Evolutionary conservation across 2,888 invertebrate species (phyloP), one percentile per base, ranked within the genome.

Genomic region (Axea sp.): DNA sequence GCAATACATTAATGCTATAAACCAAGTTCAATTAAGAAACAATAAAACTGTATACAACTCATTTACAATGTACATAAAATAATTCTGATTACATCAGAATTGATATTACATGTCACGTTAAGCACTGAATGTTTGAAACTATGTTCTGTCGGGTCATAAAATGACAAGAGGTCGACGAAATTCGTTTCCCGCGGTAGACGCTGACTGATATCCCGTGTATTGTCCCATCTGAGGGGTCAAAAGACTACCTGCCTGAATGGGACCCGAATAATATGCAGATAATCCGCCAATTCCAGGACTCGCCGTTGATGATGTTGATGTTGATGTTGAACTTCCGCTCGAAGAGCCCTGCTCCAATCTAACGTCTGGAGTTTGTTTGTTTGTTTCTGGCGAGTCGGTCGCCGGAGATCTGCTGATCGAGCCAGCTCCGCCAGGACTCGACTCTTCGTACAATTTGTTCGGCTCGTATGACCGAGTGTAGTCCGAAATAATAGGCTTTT

Each of bases 131-230:
- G 81, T 76, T 78, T 81, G 81, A 60, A 86, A 84, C 84, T 87
- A 86, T 64, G 84, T 82, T 82, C 89, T 88, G 83, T 93, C 93
- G 90, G 93, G 93, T 94, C 94, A 94, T 90, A 94, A 94, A 91
- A 94, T 93, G 80, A 94, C 94, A 9, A 94, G 88, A 0, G 94
- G 94, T 84, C 94, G 90, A 80, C 94, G 89, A 85, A 93, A 82
- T 85, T 94, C 94, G 35, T 91, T 89, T 19, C 92, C 92, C 37
- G 90, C 87, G 2, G 90, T 89, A 0, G 90, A 88, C 1, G 89
- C 84, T 49, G 90, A 89, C 0, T 90, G 89, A 68, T 91, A 91
- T 33, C 89, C 89, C 0, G 92, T 90, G 80, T 93, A 93, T 79
- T 93, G 93, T 0, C 92, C 90, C 91, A 93, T 92, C 14, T 90